Evolutionary conservation across 2,113 vertebrate species (phyloP), one percentile per base, ranked within the genome.

Genomic region (Chascanopsetta lugubris): DNA sequence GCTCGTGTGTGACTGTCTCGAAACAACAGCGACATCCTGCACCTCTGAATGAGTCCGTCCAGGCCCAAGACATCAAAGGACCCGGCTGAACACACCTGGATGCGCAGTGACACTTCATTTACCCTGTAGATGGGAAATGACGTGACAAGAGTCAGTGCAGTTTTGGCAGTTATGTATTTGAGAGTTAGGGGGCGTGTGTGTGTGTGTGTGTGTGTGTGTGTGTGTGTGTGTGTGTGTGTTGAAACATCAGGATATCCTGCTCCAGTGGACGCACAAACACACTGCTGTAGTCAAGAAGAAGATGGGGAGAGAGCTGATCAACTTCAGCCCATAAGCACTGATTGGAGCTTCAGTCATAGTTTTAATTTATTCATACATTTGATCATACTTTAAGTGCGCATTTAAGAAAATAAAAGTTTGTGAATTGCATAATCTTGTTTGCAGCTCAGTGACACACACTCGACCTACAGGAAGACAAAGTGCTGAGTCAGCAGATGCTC

Each of bases 191-290:
- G 26, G 25, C 30, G 27, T 58, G 46, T 65, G 36, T 27, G 65
- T 62, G 4, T 83, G 34, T 72, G 36, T 80, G 70, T 61, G 54
- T 79, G 12, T 80, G 43, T 68, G 47, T 80, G 67, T 67, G 32
- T 60, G 34, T 45, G 62, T 60, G 9, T 79, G 43, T 73, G 53
- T 78, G 75, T 61, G 47, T 29, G 61, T 71, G 60, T 53, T 56
- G 21, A 57, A 75, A 76, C 8, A 2, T 75, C 85, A 85, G 85
- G 85, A 87, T 82, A 80, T 88, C 85, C 87, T 85, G 80, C 63
- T 77, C 56, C 58, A 61, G 45, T 73, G 57, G 54, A 68, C 69
- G 46, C 60, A 55, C 55, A 54, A 72, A 77, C 56, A 69, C 61
- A 65, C 69, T 43, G 48, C 70, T 68, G 69, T 36, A 66, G 72